A percentile compares a stretch with the other conserved stretches of the same genome.
phyloP scores from a whole-genome alignment of 2,113 vertebrate species.

The Spermophilus dauricus region DNA sequence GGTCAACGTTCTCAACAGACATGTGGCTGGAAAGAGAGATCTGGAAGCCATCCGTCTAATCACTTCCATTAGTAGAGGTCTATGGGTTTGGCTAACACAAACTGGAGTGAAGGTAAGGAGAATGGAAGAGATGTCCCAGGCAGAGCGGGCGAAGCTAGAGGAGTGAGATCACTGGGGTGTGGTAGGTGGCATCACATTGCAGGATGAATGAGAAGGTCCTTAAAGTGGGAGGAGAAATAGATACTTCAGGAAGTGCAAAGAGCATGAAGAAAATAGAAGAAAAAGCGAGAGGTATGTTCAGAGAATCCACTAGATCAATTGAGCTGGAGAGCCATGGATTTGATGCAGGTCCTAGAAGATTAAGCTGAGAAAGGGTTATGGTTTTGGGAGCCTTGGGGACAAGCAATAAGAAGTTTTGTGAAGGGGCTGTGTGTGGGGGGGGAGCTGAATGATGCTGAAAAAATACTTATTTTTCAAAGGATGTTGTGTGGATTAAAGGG shows the following conservation, averaged over 20 bases:
- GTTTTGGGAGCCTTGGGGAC: background rate
- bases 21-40: background rate
- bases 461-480: conserved; percentile 43
- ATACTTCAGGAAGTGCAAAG: background rate
- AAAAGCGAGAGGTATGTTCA: background rate
- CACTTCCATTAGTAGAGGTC: too few relatives aligned
- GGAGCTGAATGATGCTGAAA: background rate
- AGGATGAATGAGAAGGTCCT: background rate
- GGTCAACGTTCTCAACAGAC: background rate
- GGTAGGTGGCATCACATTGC: too few relatives aligned
- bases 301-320: background rate
- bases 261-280: background rate
- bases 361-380: background rate
- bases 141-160: background rate
- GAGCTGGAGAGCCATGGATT: background rate
- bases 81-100: too few relatives aligned
- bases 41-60: background rate
- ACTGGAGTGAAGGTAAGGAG: background rate
- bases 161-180: background rate
- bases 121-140: background rate
- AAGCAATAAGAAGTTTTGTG: background rate
- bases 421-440: background rate
- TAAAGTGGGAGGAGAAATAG: background rate
- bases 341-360: background rate
- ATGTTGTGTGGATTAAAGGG: background rate